These are phyloP conservation scores for Epinotia ramella DNA, from an alignment of 2,888 invertebrate genomes.

Conservation along the genomic window DNA sequence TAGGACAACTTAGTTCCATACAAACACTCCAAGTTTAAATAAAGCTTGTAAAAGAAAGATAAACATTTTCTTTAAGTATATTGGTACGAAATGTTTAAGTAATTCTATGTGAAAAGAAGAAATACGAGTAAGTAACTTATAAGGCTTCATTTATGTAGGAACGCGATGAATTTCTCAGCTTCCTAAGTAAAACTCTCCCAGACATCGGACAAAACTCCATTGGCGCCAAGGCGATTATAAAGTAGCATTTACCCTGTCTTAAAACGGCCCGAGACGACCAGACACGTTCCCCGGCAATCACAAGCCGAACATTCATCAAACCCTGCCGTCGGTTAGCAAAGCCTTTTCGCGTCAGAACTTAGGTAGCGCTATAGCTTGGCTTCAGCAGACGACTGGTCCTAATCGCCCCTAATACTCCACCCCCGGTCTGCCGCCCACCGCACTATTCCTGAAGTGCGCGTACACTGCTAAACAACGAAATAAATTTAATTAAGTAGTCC, in stretches of 20 bases:
- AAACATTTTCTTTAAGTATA: too few relatives aligned
- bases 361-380: constrained; percentile 45
- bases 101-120: too few relatives aligned
- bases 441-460: constrained; percentile 2
- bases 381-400: constrained; percentile 48
- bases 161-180: too few relatives aligned
- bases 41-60: too few relatives aligned
- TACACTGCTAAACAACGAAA: constrained; percentile 25
- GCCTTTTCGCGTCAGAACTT: constrained; percentile 34
- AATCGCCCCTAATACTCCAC: constrained; percentile 52
- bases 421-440: constrained; percentile 13
- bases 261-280: not conserved
- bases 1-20: too few relatives aligned
- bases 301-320: constrained; percentile 33
- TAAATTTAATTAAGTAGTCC: not conserved
- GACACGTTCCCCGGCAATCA: constrained; percentile 18
- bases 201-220: not conserved
- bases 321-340: constrained; percentile 29
- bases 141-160: too few relatives aligned
- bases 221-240: not conserved
- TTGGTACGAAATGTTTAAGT: too few relatives aligned
- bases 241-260: not conserved
- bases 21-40: too few relatives aligned
- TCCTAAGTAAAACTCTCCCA: not conserved
- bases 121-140: too few relatives aligned